A percentile compares a stretch with the other conserved stretches of the same genome.
phyloP scores from a whole-genome alignment of 2,113 vertebrate genomes.

The Poicephalus gulielmi region DNA sequence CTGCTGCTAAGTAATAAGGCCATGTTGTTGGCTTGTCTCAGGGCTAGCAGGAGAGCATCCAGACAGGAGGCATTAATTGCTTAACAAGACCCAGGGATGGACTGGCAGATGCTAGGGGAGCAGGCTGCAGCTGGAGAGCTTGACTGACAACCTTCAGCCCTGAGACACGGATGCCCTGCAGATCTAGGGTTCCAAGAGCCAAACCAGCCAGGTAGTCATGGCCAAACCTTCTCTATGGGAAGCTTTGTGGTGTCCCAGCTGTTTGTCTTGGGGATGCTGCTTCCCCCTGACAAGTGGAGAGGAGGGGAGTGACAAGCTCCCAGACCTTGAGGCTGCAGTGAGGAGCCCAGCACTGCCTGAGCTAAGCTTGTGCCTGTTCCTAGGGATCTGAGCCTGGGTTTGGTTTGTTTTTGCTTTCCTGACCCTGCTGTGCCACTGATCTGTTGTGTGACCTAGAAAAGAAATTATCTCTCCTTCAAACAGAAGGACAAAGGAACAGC shows the following conservation, averaged over 20 bases:
- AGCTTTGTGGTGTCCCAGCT: not conserved
- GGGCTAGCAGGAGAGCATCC: not conserved
- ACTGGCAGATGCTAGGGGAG: not conserved
- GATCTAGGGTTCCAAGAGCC: not conserved
- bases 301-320: not conserved
- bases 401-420: not conserved
- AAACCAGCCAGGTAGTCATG: fast-evolving
- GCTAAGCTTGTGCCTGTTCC: not conserved
- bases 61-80: not conserved
- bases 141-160: not conserved
- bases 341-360: not conserved
- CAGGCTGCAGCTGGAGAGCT: not conserved
- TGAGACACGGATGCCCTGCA: not conserved
- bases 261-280: not conserved
- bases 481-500: not conserved
- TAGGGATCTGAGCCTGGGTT: not conserved
- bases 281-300: not conserved
- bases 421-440: not conserved
- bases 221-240: not conserved
- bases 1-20: not conserved
- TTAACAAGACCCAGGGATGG: not conserved
- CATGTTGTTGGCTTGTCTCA: fast-evolving
- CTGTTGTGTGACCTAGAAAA: constrained; percentile 52
- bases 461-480: not conserved
- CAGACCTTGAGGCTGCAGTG: not conserved